Evolutionary conservation across 30 jellyfish, hydroid and myxozoan genomes (phyloP).

Genomic region (Phacellophora camtschatica): DNA sequence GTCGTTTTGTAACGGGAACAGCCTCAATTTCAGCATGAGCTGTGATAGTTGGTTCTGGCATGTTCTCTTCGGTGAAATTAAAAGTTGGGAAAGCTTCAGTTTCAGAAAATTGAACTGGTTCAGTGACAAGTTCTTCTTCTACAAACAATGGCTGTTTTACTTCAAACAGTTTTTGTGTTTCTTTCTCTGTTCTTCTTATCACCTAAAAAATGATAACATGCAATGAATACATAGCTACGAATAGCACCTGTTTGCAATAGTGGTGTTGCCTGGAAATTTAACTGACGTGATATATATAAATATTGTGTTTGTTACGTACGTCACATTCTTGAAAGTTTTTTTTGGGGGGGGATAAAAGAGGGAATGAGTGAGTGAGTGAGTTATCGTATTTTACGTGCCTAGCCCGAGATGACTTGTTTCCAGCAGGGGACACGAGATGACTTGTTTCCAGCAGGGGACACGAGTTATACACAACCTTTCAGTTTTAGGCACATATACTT

Average conservation of each 20-base stretch:
- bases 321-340: too few relatives aligned
- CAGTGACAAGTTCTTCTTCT: too few relatives aligned
- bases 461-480: too few relatives aligned
- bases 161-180: neutral
- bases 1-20: neutral
- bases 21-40: neutral
- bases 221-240: neutral
- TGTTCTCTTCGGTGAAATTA: neutral
- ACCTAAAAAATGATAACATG: neutral
- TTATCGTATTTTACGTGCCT: too few relatives aligned
- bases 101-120: neutral
- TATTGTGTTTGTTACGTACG: too few relatives aligned
- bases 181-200: neutral
- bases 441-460: too few relatives aligned
- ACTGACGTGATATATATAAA: too few relatives aligned
- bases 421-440: too few relatives aligned
- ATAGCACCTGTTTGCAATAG: neutral
- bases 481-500: too few relatives aligned
- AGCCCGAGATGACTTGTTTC: too few relatives aligned
- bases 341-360: too few relatives aligned
- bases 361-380: too few relatives aligned
- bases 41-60: neutral
- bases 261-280: neutral
- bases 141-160: neutral
- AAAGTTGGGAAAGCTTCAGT: constrained; percentile 6